Percentiles rank a stretch among this genome's conserved stretches.
These are phyloP conservation scores for Agelas oroides DNA, from an alignment of 37 sponge, comb jelly and placozoan genomes.

Conservation along the genomic window DNA sequence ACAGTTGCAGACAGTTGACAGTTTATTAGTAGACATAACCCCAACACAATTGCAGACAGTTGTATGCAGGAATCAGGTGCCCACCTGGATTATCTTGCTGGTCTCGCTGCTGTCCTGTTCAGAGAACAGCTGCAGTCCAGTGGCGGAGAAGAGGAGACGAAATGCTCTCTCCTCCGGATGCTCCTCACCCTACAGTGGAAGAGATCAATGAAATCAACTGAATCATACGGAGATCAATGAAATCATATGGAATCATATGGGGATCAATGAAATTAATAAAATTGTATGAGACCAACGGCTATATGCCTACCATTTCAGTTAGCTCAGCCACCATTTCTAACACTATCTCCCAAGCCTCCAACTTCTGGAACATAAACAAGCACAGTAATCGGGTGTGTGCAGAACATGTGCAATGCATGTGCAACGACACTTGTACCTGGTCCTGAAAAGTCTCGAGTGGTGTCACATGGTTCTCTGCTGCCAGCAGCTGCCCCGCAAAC, in stretches of 20 bases:
- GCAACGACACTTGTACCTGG: background rate
- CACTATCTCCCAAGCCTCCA: background rate
- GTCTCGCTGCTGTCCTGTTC: background rate
- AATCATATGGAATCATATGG: background rate
- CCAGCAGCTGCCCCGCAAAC: background rate
- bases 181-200: background rate
- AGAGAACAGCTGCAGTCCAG: slow-evolving; percentile 26
- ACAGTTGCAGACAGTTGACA: too few species aligned
- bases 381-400: too few species aligned
- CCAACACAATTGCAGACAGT: too few species aligned
- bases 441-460: background rate
- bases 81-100: background rate
- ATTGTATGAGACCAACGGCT: too few species aligned
- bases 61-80: too few species aligned
- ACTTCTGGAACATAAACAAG: background rate
- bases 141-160: slow-evolving; percentile 26
- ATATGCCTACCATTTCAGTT: background rate
- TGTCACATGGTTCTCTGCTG: background rate
- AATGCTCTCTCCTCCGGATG: slow-evolving; percentile 39
- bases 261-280: background rate
- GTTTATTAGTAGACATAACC: too few species aligned
- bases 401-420: too few species aligned
- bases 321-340: slow-evolving; percentile 2
- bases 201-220: background rate
- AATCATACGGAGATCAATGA: background rate